phyloP scores from a whole-genome alignment of 2,888 invertebrate genomes.

The Cotesia congregata region DNA sequence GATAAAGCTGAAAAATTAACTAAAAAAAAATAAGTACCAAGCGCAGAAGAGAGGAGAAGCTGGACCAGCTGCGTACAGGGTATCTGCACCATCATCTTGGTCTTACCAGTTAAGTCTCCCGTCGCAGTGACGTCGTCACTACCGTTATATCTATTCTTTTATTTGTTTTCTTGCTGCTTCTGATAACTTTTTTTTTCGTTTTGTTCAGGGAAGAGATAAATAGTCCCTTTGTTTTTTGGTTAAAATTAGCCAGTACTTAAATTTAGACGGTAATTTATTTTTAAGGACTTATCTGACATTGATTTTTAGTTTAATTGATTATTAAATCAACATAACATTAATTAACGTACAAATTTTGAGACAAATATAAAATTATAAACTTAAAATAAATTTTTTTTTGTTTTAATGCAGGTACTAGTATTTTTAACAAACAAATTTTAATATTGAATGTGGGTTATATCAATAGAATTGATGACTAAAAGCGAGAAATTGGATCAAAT shows the following conservation, averaged over 20 bases:
- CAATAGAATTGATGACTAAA: too few species aligned
- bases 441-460: too few species aligned
- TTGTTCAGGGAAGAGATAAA: not conserved
- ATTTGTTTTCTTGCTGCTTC: constrained; percentile 31
- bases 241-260: not conserved
- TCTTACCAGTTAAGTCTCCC: constrained; percentile 33
- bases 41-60: constrained; percentile 33
- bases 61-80: constrained; percentile 45
- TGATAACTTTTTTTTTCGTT: not conserved
- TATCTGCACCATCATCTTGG: constrained; percentile 48
- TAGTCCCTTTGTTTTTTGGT: not conserved
- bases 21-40: not conserved
- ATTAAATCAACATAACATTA: too few species aligned
- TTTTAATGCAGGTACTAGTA: too few species aligned
- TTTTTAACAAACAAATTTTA: too few species aligned
- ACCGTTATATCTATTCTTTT: constrained; percentile 39
- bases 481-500: too few species aligned
- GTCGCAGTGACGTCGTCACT: constrained; percentile 36
- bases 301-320: too few species aligned
- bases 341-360: too few species aligned
- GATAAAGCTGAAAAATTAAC: not conserved
- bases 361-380: too few species aligned
- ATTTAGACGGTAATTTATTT: not conserved
- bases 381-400: too few species aligned
- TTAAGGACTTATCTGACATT: too few species aligned